Evolutionary conservation across 2,113 vertebrate species (phyloP), one percentile per base, ranked within the genome.

Genomic region (Mionectes macconnelli): DNA sequence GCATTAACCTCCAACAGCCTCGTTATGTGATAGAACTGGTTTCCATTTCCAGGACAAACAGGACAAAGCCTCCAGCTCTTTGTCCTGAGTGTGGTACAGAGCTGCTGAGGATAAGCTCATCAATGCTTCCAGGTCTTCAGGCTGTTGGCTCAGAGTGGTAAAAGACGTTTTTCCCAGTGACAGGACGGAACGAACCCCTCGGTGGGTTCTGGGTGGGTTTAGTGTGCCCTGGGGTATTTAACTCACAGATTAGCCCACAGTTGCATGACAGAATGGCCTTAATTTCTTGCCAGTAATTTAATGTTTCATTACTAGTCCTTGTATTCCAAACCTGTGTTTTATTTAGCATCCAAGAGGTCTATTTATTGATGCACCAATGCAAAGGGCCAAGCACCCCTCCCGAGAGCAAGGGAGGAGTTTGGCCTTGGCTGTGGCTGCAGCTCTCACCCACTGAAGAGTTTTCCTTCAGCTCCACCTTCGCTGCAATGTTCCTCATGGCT

Each of bases 221-320:
- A 5, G 21, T 28, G 55, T 39, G 80, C 85, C 90, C 96, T 76
- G 96, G 59, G 59, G 82, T 96, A 30, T 88, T 92, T 68, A 42
- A 90, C 66, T 91, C 88, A 42, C 89, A 53, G 40, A 23, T 92
- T 75, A 55, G 79, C 84, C 69, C 88, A 60, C 72, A 78, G 12
- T 72, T 96, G 91, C 96, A 96, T 95, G 96, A 94, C 85, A 92
- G 79, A 88, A 96, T 4, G 49, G 92, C 93, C 90, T 93, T 90
- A 74, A 89, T 81, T 95, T 94, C 85, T 37, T 78, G 92, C 76
- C 85, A 75, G 64, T 88, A 27, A 77, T 72, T 86, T 4, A 63
- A 68, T 56, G 83, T 95, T 78, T 82, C 90, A 64, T 78, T 23
- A 15, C 7, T 59, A 68, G 47, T 81, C 84, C 79, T 55, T 68